Evolutionary conservation across 2,888 invertebrate genomes (phyloP).

Genomic region (Parnassius apollo): DNA sequence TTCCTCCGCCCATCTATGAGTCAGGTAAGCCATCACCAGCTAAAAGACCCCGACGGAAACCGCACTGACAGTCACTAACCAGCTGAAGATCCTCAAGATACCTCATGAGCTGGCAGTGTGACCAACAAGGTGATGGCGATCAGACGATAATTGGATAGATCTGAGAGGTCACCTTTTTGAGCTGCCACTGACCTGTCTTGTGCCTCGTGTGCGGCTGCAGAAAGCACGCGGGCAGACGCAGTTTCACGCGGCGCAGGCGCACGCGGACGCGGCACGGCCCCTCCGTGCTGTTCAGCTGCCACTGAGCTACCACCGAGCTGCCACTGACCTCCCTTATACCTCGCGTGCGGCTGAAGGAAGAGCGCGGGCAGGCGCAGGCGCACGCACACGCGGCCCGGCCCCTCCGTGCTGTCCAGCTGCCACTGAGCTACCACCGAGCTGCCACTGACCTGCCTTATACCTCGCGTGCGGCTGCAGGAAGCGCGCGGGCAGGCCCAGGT

Average conservation of each 20-base stretch:
- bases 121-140: too few species aligned
- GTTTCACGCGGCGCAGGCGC: conserved; percentile 38
- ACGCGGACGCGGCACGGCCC: conserved; percentile 87
- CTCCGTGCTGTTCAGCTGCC: conserved; percentile 93
- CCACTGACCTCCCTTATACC: conserved; percentile 69
- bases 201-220: conserved; percentile 81
- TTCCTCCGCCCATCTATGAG: too few species aligned
- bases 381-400: conserved; percentile 85
- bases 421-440: conserved; percentile 56
- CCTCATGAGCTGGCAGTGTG: too few species aligned
- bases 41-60: too few species aligned
- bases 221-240: conserved; percentile 83
- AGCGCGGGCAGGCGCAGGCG: conserved; percentile 65
- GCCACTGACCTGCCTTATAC: conserved; percentile 66
- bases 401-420: conserved; percentile 94
- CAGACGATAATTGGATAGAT: too few species aligned
- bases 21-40: too few species aligned
- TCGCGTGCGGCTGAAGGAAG: conserved; percentile 83
- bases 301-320: conserved; percentile 20
- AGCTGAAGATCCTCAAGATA: too few species aligned
- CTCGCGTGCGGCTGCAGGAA: conserved; percentile 84
- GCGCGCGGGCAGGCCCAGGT: conserved; percentile 62
- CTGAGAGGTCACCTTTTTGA: neutral
- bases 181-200: conserved; percentile 62
- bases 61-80: too few species aligned